Evolutionary conservation across 2,888 invertebrate genomes (phyloP), one percentile per base, ranked within the genome.

Genomic region (Scaptomyza tumidula): DNA sequence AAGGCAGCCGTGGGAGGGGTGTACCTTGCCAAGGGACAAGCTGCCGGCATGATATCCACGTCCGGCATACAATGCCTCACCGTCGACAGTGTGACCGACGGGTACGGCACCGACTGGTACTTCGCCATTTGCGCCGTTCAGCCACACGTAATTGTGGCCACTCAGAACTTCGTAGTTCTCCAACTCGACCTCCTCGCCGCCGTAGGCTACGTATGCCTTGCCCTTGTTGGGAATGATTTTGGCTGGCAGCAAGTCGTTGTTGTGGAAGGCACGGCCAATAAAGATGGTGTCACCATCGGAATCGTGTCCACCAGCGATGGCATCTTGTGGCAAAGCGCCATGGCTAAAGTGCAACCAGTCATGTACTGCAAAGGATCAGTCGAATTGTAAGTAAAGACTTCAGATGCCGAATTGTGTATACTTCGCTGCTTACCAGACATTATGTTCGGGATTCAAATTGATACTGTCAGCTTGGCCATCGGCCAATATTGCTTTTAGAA

Each of bases 221-320:
- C 94, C 87, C 86, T 93, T 94, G 39, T 92, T 93, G 1, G 94
- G 94, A 16, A 94, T 93, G 0, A 95, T 92, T 91, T 95, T 95
- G 0, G 94, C 94, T 3, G 95, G 95, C 37, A 95, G 73, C 92
- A 93, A 92, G 80, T 95, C 94, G 19, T 94, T 95, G 64, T 94
- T 93, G 82, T 95, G 94, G 61, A 92, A 93, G 0, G 94, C 94
- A 53, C 96, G 93, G 0, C 96, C 97, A 0, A 96, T 95, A 90
- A 94, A 97, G 83, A 97, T 96, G 54, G 94, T 93, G 1, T 93
- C 93, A 0, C 96, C 96, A 79, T 96, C 96, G 13, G 91, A 91
- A 86, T 97, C 97, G 1, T 93, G 93, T 24, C 97, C 97, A 45
- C 94, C 95, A 6, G 83, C 81, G 0, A 95, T 93, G 1, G 95